Base-by-base conservation (phyloP, 2,888 invertebrate genomes). In the Lithophane socia region DNA sequence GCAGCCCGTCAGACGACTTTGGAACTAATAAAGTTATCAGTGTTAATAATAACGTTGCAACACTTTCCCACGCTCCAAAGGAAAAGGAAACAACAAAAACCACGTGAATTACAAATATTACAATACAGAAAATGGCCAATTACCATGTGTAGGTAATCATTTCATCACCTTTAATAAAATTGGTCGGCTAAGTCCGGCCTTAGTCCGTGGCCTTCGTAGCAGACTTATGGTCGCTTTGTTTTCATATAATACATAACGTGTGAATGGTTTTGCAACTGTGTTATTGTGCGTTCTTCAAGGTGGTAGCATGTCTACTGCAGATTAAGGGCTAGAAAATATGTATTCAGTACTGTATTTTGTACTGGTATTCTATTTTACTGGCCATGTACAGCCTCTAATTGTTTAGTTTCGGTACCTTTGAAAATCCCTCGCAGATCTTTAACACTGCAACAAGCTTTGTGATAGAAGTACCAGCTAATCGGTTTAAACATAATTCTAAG, bases 161-260 rank as follows among this genome's bases (percentile, higher is more conserved):
- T 93, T 92, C 92, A 91, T 91, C 90, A 93, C 86, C 84, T 89
- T 87, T 86, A 88, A 87, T 89, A 80, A 91, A 93, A 92, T 92
- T 92, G 90, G 89, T 84, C 75, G 73, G 80, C 82, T 86, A 82
- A 85, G 83, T 87, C 80, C 84, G 91, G 86, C 93, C 92, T 90
- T 90, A 84, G 83, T 74, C 77, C 73, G 82, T 87, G 88, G 88
- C 94, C 94, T 94, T 94, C 93, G 75, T 80, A 85, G 78, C 77
- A 63, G 80, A 92, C 92, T 91, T 92, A 92, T 92, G 86, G 89
- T 90, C 89, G 88, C 92, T 92, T 92, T 93, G 91, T 92, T 91
- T 89, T 91, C 91, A 87, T 88, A 80, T 83, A 88, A 91, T 91
- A 86, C 87, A 88, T 88, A 91, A 90, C 89, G 92, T 93, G 93